These are phyloP conservation scores for Hemiscyllium ocellatum DNA, from an alignment of 2,113 vertebrate genomes.

Conservation along the genomic window DNA sequence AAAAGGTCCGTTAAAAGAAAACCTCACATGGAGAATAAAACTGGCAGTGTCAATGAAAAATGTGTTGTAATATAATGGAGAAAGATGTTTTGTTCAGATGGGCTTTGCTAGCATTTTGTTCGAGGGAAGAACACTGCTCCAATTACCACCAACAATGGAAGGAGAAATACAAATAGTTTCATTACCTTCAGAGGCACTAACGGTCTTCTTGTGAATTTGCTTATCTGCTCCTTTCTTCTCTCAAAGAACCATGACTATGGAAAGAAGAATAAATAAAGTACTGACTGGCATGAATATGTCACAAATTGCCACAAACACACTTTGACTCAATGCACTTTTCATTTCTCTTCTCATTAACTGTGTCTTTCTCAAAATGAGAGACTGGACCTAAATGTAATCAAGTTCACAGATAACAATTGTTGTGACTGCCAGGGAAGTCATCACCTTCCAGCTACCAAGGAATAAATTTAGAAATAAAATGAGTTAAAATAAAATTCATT, in stretches of 20 bases:
- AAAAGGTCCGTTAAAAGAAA: conserved; percentile 49
- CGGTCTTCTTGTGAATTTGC: conserved; percentile 61
- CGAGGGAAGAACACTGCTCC: conserved; percentile 64
- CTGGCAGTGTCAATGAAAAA: conserved; percentile 66
- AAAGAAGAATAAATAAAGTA: conserved; percentile 62
- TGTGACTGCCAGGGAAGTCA: conserved; percentile 61
- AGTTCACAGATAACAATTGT: conserved; percentile 66
- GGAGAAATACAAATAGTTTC: conserved; percentile 64
- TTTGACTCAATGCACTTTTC: conserved; percentile 63
- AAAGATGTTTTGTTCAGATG: conserved; percentile 69
- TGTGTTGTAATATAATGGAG: conserved; percentile 65
- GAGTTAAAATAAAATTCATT: conserved; percentile 70
- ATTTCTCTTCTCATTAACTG: conserved; percentile 74
- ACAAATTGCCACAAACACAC: conserved; percentile 69
- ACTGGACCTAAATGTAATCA: conserved; percentile 65
- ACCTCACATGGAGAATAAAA: conserved; percentile 53
- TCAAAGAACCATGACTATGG: conserved; percentile 49
- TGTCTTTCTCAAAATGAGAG: conserved; percentile 66
- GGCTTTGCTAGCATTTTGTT: conserved; percentile 62
- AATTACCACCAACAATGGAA: conserved; percentile 70
- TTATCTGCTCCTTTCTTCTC: conserved; percentile 58
- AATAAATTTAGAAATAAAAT: conserved; percentile 71
- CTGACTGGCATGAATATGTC: conserved; percentile 60
- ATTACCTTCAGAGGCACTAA: conserved; percentile 68
- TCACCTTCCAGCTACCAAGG: conserved; percentile 59